Percentiles rank a stretch among this genome's conserved stretches.
Evolutionary conservation across 2,888 invertebrate genomes (phyloP).

Genomic region (Panopea generosa): DNA sequence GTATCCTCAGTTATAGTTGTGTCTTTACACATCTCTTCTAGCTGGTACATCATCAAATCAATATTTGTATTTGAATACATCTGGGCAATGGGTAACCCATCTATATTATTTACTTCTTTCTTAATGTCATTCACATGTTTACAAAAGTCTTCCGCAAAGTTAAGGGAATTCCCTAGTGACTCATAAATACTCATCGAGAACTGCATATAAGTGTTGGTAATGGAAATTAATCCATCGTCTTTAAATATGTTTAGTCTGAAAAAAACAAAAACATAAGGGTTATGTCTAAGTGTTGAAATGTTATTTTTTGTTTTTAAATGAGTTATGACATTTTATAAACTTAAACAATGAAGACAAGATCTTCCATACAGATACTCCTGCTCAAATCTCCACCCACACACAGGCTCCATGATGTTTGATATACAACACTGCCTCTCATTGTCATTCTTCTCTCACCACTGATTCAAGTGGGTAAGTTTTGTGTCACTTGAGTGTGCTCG

Average conservation of each 20-base stretch:
- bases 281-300: too few species aligned
- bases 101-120: neutral
- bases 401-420: too few species aligned
- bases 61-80: conserved; percentile 4
- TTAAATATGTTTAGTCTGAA: conserved; percentile 46
- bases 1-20: conserved; percentile 29
- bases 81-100: conserved; percentile 8
- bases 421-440: too few species aligned
- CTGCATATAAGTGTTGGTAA: conserved; percentile 16
- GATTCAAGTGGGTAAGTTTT: too few species aligned
- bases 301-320: too few species aligned
- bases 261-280: neutral
- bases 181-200: conserved; percentile 22
- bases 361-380: too few species aligned
- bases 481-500: too few species aligned
- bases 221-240: conserved; percentile 10
- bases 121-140: conserved; percentile 6
- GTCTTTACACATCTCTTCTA: conserved; percentile 31
- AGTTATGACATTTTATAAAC: too few species aligned
- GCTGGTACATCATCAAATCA: neutral
- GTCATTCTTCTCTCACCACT: too few species aligned
- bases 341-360: too few species aligned
- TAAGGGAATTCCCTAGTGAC: conserved; percentile 21
- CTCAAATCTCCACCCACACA: too few species aligned
- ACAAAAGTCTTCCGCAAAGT: conserved; percentile 45